Conservation (phyloP, 2,888 invertebrate genomes). For the Spodoptera littoralis region DNA sequence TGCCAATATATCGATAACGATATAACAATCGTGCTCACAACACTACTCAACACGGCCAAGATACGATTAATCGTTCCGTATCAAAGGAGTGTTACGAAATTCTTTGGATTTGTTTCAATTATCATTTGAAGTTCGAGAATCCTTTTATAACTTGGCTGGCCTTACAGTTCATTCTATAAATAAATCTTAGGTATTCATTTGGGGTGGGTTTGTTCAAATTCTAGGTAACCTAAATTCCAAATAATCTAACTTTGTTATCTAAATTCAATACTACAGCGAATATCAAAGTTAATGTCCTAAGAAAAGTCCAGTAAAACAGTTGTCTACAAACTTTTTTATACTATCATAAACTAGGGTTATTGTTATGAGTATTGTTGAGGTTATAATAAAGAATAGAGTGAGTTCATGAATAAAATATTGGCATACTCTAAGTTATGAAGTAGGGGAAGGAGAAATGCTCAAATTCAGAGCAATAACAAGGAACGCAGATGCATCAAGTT, state of each 20-base stretch:
- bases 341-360: conserved; percentile 32
- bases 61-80: conserved; percentile 67
- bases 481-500: background rate
- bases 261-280: too few relatives aligned
- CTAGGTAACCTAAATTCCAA: too few relatives aligned
- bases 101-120: background rate
- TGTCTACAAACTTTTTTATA: conserved; percentile 17
- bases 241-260: too few relatives aligned
- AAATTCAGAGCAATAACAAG: conserved; percentile 12
- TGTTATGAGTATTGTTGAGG: conserved; percentile 19
- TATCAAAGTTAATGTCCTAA: background rate
- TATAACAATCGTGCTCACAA: conserved; percentile 74
- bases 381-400: conserved; percentile 22
- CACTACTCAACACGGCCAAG: conserved; percentile 77
- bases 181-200: too few relatives aligned
- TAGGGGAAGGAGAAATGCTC: conserved; percentile 9
- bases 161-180: too few relatives aligned
- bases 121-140: conserved; percentile 4
- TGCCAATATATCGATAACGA: conserved; percentile 86
- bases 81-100: conserved; percentile 35
- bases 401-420: conserved; percentile 44
- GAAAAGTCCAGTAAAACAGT: conserved; percentile 18
- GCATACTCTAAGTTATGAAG: conserved; percentile 14
- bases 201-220: too few relatives aligned
- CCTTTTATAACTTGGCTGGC: background rate